Conservation (phyloP, 2,113 vertebrate genomes). For the Chlorodrepanis virens region DNA sequence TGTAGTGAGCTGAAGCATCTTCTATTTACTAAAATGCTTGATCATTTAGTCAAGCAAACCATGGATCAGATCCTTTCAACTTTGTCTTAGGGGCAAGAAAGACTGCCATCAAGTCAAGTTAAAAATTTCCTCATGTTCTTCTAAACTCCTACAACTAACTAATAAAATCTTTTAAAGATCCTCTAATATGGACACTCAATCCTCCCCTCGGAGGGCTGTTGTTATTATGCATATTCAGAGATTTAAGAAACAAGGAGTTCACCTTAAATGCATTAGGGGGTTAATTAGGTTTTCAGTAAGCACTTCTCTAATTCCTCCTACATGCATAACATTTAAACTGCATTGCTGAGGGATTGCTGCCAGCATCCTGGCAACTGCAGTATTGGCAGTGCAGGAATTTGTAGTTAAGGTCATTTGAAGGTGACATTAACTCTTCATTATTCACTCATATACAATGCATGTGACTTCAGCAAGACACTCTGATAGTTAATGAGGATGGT, state of each 20-base stretch:
- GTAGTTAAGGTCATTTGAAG: background rate
- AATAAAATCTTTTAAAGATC: slow-evolving; percentile 3
- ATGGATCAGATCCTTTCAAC: background rate
- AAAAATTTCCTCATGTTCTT: background rate
- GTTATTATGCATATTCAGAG: slow-evolving; percentile 24
- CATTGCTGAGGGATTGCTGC: background rate
- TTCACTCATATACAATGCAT: background rate
- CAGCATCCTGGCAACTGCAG: background rate
- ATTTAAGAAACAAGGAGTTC: slow-evolving; percentile 25
- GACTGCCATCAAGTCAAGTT: background rate
- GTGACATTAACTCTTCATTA: background rate
- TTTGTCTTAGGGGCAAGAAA: background rate
- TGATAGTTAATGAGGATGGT: background rate
- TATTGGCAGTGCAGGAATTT: background rate
- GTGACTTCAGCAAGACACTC: background rate
- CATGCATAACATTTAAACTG: slow-evolving; percentile 18
- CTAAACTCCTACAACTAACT: background rate
- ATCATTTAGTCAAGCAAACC: background rate
- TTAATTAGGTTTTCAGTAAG: slow-evolving; percentile 67
- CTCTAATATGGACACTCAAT: background rate
- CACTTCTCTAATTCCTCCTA: slow-evolving; percentile 28
- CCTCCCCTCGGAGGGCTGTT: background rate
- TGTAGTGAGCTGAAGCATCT: background rate
- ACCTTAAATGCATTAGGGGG: slow-evolving; percentile 12
- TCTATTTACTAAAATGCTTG: background rate